Conservation (phyloP, 2,797 vertebrate species). For the Oreortyx pictus region DNA sequence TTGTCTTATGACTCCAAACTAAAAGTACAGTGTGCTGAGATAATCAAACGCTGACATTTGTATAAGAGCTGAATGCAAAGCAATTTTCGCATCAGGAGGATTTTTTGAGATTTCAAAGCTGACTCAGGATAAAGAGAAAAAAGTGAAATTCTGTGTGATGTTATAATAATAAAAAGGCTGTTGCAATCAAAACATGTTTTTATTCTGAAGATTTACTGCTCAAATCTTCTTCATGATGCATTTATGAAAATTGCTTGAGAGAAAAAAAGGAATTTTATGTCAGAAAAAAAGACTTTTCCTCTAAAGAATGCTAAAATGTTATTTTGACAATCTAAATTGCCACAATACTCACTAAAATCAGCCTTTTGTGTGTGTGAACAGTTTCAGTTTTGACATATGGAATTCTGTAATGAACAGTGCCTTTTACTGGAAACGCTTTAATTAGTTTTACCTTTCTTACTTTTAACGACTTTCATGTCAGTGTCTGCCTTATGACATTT, state of each 20-base stretch:
- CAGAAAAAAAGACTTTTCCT: background rate
- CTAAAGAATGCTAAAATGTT: background rate
- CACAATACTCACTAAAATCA: background rate
- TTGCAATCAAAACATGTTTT: background rate
- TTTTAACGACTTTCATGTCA: background rate
- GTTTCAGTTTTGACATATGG: slow-evolving; percentile 17
- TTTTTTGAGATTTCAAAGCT: slow-evolving; percentile 11
- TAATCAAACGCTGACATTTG: background rate
- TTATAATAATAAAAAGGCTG: background rate
- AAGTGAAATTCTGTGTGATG: background rate
- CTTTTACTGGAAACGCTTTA: slow-evolving; percentile 25
- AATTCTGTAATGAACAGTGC: background rate
- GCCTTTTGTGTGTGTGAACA: background rate
- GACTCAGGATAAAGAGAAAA: background rate
- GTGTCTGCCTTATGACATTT: background rate
- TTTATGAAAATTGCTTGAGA: background rate
- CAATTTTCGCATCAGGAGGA: background rate
- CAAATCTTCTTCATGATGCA: background rate
- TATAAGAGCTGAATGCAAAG: background rate
- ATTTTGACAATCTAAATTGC: slow-evolving; percentile 29
- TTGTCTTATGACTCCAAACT: background rate
- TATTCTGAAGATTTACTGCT: background rate
- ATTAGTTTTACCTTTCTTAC: slow-evolving; percentile 27
- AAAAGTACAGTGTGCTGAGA: background rate
- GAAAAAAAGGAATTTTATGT: background rate